Base-by-base conservation (phyloP, 2,888 invertebrate genomes). In the Macrosiphum euphorbiae region DNA sequence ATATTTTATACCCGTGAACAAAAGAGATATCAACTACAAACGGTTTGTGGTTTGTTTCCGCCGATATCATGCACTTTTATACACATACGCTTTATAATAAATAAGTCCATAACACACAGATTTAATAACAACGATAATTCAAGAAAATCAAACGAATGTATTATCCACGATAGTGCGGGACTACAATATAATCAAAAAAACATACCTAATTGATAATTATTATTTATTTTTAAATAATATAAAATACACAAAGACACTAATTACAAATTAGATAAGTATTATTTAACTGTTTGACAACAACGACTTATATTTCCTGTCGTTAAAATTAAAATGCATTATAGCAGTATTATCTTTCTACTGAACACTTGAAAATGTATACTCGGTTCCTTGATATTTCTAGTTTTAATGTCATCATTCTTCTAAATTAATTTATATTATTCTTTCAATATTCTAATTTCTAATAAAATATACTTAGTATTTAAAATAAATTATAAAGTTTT, bases 1-100 rank as follows among this genome's bases (percentile, higher is more conserved):
- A 87, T 28, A 52, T 52, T 52, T 87, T 44, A 7, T 50, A 35
- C 8, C 50, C 8, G 28, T 50, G 50, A 47, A 87, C 87, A 87
- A 87, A 87, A 50, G 87, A 47, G n/a, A 52, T 85, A 85, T 85
- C 11, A 87, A 50, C n/a, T 87, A 87, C 50, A 87, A 87, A 50
- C 20, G 35, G 78, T 87, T 87, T 87, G n/a, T 52, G 50, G 87
- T 50, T 87, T 52, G 20, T n/a, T 50, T 87, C 47, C n/a, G 16
- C 50, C n/a, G 13, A 78, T 78, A 78, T 35, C 7, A 78, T 78
- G 20, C 35, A 78, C 78, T 78, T 78, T 35, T 20, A 35, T 20
- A 78, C 35, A 78, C 35, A n/a, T 67, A 78, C 35, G 3, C 35
- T 35, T 35, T 20, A 78, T 78, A 78, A 78, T 78, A 78, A 78